A percentile compares a stretch with the other conserved stretches of the same genome.
Conservation (phyloP, 1,140 invertebrate species). For the Danaus melanippus region DNA sequence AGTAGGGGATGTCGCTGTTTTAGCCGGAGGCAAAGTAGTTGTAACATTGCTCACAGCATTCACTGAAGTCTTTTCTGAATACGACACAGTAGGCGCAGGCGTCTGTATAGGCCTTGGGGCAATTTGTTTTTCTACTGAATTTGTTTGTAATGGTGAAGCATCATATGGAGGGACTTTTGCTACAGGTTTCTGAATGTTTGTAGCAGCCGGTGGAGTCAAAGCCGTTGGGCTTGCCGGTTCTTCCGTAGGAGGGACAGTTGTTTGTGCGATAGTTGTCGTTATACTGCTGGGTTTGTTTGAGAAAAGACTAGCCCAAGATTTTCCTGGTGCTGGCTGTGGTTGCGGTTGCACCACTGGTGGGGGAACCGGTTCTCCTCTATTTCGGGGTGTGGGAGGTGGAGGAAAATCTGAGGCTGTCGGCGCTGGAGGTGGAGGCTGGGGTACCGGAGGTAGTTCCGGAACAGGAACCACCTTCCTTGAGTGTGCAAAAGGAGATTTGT, state of each 20-base stretch:
- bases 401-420: slow-evolving; percentile 69
- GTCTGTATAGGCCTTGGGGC: slow-evolving; percentile 24
- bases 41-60: slow-evolving; percentile 46
- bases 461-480: slow-evolving; percentile 47
- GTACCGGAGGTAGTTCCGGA: slow-evolving; percentile 45
- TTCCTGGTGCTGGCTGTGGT: slow-evolving; percentile 53
- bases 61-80: slow-evolving; percentile 65
- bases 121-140: slow-evolving; percentile 38
- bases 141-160: slow-evolving; percentile 55
- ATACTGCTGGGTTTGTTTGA: slow-evolving; percentile 43
- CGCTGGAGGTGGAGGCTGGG: slow-evolving; percentile 54
- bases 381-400: slow-evolving; percentile 61
- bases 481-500: slow-evolving; percentile 64
- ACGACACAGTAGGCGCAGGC: slow-evolving; percentile 42
- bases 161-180: slow-evolving; percentile 75
- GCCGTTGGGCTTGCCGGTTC: slow-evolving; percentile 51
- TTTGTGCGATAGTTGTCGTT: slow-evolving; percentile 22
- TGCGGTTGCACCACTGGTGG: slow-evolving; percentile 41
- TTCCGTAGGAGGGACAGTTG: slow-evolving; percentile 28
- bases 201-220: slow-evolving; percentile 29
- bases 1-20: slow-evolving; percentile 39
- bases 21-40: slow-evolving; percentile 30
- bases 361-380: slow-evolving; percentile 47
- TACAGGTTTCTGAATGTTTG: slow-evolving; percentile 69
- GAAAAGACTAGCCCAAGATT: slow-evolving; percentile 69